Evolutionary conservation across 2,888 invertebrate species (phyloP).

Genomic region (Taphrorychus bicolor): DNA sequence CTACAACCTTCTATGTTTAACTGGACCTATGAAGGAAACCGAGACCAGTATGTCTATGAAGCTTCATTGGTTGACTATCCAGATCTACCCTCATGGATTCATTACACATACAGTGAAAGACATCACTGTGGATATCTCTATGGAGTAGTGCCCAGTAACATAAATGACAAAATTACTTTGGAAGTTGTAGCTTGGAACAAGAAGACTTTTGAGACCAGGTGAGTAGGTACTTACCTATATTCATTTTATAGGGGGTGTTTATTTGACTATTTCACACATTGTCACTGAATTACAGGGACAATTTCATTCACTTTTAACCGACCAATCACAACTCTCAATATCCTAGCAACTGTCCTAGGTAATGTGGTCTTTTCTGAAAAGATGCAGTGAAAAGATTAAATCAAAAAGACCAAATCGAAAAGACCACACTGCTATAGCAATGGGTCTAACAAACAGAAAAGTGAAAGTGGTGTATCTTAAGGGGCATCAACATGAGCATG

Average conservation of each 20-base stretch:
- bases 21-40: constrained; percentile 74
- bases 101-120: constrained; percentile 81
- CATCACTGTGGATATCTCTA: constrained; percentile 83
- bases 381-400: too few relatives aligned
- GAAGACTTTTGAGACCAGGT: constrained; percentile 78
- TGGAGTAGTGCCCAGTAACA: constrained; percentile 78
- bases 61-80: constrained; percentile 79
- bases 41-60: constrained; percentile 72
- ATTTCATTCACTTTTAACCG: too few relatives aligned
- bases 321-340: too few relatives aligned
- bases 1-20: constrained; percentile 81
- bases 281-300: too few relatives aligned
- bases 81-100: constrained; percentile 86
- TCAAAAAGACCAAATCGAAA: too few relatives aligned
- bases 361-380: too few relatives aligned
- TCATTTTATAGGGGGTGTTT: neutral
- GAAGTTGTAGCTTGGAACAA: constrained; percentile 81
- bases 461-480: too few relatives aligned
- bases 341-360: too few relatives aligned
- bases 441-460: too few relatives aligned
- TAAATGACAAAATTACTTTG: constrained; percentile 64
- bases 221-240: constrained; percentile 45
- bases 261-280: too few relatives aligned
- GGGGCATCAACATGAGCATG: too few relatives aligned
- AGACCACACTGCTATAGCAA: too few relatives aligned